phyloP scores from a whole-genome alignment of 2,888 invertebrate genomes.

The Schizotus pectinicornis region DNA sequence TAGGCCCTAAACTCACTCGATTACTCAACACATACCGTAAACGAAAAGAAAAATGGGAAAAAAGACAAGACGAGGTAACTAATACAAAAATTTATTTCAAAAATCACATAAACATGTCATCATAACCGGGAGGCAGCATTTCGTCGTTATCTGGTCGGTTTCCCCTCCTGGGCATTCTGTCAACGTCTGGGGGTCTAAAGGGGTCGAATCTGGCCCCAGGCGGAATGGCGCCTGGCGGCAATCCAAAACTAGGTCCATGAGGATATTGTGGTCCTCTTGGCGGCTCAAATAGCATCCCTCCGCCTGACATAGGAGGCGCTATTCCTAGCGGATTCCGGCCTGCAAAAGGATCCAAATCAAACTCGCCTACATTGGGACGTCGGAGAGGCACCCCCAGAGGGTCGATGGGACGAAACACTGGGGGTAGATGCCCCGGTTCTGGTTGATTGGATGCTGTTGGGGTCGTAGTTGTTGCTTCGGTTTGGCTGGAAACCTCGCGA shows the following conservation, averaged over 20 bases:
- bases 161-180: slow-evolving; percentile 55
- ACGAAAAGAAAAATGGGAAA: slow-evolving; percentile 59
- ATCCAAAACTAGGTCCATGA: slow-evolving; percentile 41
- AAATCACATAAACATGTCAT: slow-evolving; percentile 76
- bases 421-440: neutral
- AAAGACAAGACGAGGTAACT: slow-evolving; percentile 58
- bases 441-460: neutral
- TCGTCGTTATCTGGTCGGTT: slow-evolving; percentile 74
- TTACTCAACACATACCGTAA: slow-evolving; percentile 62
- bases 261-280: slow-evolving; percentile 51
- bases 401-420: slow-evolving; percentile 5
- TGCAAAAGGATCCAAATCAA: slow-evolving; percentile 79
- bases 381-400: slow-evolving; percentile 5
- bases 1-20: slow-evolving; percentile 63
- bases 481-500: slow-evolving; percentile 43
- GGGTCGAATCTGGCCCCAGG: slow-evolving; percentile 89
- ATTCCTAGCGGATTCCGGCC: slow-evolving; percentile 54
- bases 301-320: slow-evolving; percentile 55
- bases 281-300: slow-evolving; percentile 82
- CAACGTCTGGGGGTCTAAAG: slow-evolving; percentile 70
- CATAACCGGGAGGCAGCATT: slow-evolving; percentile 76
- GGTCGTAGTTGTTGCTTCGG: slow-evolving; percentile 24
- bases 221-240: slow-evolving; percentile 65
- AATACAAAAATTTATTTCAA: slow-evolving; percentile 4
- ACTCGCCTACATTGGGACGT: slow-evolving; percentile 65